These are phyloP conservation scores for Plemyria rubiginata DNA, from an alignment of 2,888 invertebrate species.

Conservation along the genomic window DNA sequence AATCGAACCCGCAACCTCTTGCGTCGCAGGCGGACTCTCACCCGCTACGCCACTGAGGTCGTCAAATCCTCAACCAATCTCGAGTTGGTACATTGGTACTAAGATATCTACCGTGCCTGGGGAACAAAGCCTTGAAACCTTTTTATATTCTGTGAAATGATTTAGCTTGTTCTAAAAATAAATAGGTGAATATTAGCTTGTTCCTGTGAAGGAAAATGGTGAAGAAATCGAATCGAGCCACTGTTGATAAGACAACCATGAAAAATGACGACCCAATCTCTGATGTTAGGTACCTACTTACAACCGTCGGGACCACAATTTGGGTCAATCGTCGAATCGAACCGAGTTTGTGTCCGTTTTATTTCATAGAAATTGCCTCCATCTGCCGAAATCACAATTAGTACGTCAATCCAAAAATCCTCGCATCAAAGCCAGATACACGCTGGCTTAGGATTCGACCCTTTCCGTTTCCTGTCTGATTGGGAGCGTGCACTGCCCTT, in stretches of 20 bases:
- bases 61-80: too few relatives aligned
- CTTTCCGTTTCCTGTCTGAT: constrained; percentile 47
- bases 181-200: not conserved
- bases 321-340: constrained; percentile 35
- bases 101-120: too few relatives aligned
- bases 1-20: too few relatives aligned
- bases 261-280: constrained; percentile 29
- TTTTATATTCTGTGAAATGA: too few relatives aligned
- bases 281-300: constrained; percentile 31
- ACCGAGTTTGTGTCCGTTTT: constrained; percentile 27
- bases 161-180: too few relatives aligned
- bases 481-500: constrained; percentile 44
- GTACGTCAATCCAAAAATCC: constrained; percentile 41
- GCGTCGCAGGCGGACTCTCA: too few relatives aligned
- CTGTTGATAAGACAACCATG: constrained; percentile 34
- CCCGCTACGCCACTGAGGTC: too few relatives aligned
- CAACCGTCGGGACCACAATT: constrained; percentile 28
- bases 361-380: constrained; percentile 41
- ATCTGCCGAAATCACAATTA: constrained; percentile 40
- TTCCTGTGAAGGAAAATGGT: not conserved
- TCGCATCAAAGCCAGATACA: constrained; percentile 35
- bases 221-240: constrained; percentile 15
- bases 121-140: too few relatives aligned
- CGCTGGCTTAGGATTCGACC: constrained; percentile 46
- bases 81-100: too few relatives aligned